Base-by-base conservation (phyloP, 2,888 invertebrate genomes). In the Ryuthela nishihirai region DNA sequence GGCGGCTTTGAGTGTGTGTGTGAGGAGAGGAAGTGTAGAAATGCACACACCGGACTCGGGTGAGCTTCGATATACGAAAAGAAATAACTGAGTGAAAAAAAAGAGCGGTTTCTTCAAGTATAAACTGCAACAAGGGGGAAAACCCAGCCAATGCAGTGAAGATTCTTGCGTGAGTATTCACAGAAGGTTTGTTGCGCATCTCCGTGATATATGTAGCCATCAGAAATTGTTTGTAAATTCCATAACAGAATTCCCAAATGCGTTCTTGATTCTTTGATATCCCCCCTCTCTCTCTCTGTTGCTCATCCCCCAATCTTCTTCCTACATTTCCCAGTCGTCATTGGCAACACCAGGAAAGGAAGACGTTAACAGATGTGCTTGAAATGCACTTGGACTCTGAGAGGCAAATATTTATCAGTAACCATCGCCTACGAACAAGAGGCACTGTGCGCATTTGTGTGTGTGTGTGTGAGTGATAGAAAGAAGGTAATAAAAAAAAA, bases 211-310 rank as follows among this genome's bases (percentile, higher is more conserved):
- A 50, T 50, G 56, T 50, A 56, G 49, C 56, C 48, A 55, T 55
- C 55, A 56, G 56, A 56, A 56, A 49, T 49, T 50, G 50, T 56
- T 56, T 56, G 56, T 45, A 50, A 56, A 56, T 56, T 56, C 56
- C 56, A 56, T 56, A 44, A 56, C 45, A 50, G 50, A 50, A 50
- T 50, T 50, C 45, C 45, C 56, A 56, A 56, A 56, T 45, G 56
- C 49, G 45, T 50, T 50, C 56, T 56, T 49, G 50, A 50, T 49
- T 44, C 50, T 55, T 43, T 43, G 49, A 49, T 49, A 48, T 49
- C 43, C 40, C 46, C 46, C 44, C 44, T 38, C 38, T 45, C 46
- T 47, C 36, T 41, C 47, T 54, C 42, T 42, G 45, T 54, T 54
- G 40, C 45, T 20, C 32, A 17, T 32, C 15, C 39, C 9, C 18